Percentiles rank a stretch among this genome's conserved stretches.
phyloP scores from a whole-genome alignment of 2,113 vertebrate species.

The Calypte anna region DNA sequence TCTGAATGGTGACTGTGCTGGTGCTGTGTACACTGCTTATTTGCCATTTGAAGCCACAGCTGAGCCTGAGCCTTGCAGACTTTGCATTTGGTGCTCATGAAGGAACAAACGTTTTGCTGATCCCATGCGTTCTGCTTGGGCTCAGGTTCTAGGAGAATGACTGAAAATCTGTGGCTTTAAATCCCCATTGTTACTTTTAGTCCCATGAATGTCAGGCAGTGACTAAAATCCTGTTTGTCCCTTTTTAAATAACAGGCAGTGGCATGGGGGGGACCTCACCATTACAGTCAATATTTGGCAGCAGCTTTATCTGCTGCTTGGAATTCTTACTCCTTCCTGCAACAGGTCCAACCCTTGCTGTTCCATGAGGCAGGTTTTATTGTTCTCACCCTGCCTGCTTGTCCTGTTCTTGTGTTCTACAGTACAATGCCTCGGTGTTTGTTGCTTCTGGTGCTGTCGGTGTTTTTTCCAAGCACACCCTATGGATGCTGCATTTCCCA shows the following conservation, averaged over 20 bases:
- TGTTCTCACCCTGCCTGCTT: background rate
- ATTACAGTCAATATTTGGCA: background rate
- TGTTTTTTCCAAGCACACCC: background rate
- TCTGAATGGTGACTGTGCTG: background rate
- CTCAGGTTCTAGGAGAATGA: background rate
- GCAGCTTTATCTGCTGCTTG: background rate
- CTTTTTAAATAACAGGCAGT: background rate
- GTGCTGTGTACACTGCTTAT: background rate
- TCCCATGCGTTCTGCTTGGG: background rate
- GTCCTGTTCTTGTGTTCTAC: background rate
- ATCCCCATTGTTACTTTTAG: background rate
- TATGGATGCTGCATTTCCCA: background rate
- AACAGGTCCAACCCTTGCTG: background rate
- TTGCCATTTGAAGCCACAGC: background rate
- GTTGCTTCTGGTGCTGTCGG: background rate
- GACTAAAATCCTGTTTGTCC: background rate
- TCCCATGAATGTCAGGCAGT: background rate
- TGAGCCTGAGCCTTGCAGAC: background rate
- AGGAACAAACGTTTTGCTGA: accelerated
- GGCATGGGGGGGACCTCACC: background rate
- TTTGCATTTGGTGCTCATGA: background rate
- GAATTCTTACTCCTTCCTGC: background rate
- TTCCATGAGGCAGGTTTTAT: background rate
- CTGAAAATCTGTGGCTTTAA: background rate
- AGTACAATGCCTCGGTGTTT: accelerated